These are phyloP conservation scores for Callospermophilus lateralis DNA, from an alignment of 2,113 vertebrate genomes.

Conservation along the genomic window DNA sequence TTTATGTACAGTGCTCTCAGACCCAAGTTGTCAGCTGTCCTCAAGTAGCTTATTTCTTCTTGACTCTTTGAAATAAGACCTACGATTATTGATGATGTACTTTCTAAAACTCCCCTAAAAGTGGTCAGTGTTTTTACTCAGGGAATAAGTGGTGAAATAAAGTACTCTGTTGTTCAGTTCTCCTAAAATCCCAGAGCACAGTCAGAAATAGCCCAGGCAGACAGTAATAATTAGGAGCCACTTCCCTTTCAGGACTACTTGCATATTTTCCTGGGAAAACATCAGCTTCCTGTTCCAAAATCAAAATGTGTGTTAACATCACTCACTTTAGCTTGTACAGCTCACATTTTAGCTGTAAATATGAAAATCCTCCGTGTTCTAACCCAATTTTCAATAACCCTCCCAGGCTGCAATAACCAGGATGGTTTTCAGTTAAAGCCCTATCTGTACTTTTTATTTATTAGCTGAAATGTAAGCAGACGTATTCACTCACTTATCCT, in stretches of 20 bases:
- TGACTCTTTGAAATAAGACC: background rate
- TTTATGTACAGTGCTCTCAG: background rate
- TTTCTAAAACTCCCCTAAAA: background rate
- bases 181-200: background rate
- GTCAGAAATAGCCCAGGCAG: background rate
- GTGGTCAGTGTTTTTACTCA: background rate
- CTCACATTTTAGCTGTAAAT: background rate
- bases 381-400: background rate
- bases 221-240: background rate
- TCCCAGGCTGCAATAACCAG: background rate
- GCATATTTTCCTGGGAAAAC: background rate
- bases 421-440: slow-evolving; percentile 25
- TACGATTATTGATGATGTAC: background rate
- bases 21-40: background rate
- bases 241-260: background rate
- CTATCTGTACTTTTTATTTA: slow-evolving; percentile 79
- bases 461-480: slow-evolving; percentile 70
- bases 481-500: slow-evolving; percentile 38
- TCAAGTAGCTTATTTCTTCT: background rate
- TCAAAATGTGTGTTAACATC: background rate
- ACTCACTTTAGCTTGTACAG: background rate
- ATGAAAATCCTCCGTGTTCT: slow-evolving; percentile 45
- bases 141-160: background rate
- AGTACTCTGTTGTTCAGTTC: background rate
- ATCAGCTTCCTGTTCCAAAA: background rate